These are phyloP conservation scores for Volucella inanis DNA, from an alignment of 2,888 invertebrate genomes.

Conservation along the genomic window DNA sequence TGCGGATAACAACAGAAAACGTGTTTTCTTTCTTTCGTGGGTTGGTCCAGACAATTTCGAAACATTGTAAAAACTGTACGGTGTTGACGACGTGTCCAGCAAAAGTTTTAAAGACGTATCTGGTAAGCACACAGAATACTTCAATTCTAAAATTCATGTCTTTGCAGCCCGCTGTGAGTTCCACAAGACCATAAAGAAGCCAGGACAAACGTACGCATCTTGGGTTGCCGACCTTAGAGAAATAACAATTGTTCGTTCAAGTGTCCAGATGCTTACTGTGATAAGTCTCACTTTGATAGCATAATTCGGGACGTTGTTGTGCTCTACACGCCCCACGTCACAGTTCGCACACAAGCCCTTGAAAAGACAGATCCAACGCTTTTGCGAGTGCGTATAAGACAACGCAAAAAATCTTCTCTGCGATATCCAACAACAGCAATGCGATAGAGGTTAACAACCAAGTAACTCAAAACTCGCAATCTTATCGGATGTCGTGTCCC, in stretches of 20 bases:
- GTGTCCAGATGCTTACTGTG: no score
- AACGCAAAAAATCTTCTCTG: no score
- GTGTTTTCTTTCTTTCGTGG: background rate
- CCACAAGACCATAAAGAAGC: constrained; percentile 6
- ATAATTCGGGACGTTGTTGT: no score
- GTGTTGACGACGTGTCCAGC: background rate
- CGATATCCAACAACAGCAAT: no score
- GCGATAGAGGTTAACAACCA: no score
- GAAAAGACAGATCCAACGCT: no score
- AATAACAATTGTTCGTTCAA: no score
- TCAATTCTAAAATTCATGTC: constrained; percentile 13
- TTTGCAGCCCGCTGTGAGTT: constrained; percentile 11
- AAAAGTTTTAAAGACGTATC: constrained; percentile 9
- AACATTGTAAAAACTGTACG: constrained; percentile 2
- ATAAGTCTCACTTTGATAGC: no score
- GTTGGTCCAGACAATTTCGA: constrained; percentile 8
- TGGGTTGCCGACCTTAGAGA: constrained; percentile 2
- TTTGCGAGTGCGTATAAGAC: no score
- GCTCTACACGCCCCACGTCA: background rate
- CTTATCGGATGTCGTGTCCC: no score
- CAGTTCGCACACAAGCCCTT: no score
- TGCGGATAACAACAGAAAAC: background rate
- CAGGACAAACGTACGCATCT: constrained; percentile 7
- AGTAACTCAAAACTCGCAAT: no score
- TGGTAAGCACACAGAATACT: constrained; percentile 1